Evolutionary conservation across 1,140 invertebrate species (phyloP).

Genomic region (Tetragonula clypearis): DNA sequence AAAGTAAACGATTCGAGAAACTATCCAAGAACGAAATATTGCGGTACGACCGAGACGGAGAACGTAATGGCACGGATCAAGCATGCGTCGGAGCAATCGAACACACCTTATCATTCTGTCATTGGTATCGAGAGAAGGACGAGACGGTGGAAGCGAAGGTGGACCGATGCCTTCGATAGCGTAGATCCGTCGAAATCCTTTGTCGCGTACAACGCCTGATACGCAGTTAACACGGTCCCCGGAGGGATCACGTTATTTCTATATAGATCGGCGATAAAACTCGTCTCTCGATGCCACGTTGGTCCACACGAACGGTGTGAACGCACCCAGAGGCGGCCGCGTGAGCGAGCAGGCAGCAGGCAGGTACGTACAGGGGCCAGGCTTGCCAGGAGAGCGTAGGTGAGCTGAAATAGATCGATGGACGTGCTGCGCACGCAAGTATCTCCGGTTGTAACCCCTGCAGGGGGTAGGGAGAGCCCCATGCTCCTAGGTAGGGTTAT

Average conservation of each 20-base stretch:
- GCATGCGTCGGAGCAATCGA: background rate
- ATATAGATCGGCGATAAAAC: conserved; percentile 13
- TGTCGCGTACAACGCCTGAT: background rate
- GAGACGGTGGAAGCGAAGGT: no score
- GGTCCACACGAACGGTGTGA: conserved; percentile 38
- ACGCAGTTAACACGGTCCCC: background rate
- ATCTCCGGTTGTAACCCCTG: conserved; percentile 59
- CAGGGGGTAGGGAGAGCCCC: conserved; percentile 53
- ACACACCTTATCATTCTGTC: background rate
- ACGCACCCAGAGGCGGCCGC: conserved; percentile 52
- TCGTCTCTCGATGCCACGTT: background rate
- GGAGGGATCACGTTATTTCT: background rate
- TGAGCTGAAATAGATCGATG: conserved; percentile 75
- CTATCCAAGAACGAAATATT: background rate
- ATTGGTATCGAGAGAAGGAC: background rate
- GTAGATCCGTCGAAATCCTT: conserved; percentile 5
- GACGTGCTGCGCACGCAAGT: conserved; percentile 73
- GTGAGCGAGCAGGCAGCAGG: conserved; percentile 26
- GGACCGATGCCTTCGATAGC: background rate
- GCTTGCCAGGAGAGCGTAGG: conserved; percentile 64
- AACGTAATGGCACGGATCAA: background rate
- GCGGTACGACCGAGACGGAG: background rate
- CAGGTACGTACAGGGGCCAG: conserved; percentile 52
- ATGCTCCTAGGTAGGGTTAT: conserved; percentile 48
- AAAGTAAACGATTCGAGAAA: background rate